phyloP scores from a whole-genome alignment of 2,797 vertebrate genomes.

The Rhadinocentrus ornatus region DNA sequence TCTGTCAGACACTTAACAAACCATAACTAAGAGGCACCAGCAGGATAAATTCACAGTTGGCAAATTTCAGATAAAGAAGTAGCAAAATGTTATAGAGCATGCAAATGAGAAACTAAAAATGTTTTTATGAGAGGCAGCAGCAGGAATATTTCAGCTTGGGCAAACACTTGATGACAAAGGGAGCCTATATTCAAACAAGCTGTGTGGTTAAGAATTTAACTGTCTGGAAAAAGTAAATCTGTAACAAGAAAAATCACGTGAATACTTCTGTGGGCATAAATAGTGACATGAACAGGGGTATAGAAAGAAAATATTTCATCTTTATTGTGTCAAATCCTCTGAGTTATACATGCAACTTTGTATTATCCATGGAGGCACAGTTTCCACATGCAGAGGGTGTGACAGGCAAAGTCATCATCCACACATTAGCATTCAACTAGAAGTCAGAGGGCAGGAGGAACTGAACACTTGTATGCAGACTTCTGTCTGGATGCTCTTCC shows the following conservation, averaged over 20 bases:
- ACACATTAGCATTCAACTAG: conserved; percentile 73
- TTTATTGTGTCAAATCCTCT: conserved; percentile 62
- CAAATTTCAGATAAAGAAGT: conserved; percentile 70
- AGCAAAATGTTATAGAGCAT: conserved; percentile 80
- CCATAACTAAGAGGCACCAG: conserved; percentile 45
- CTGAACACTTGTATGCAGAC: conserved; percentile 61
- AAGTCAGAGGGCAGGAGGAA: conserved; percentile 66
- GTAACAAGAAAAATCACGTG: conserved; percentile 32
- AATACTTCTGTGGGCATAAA: conserved; percentile 34
- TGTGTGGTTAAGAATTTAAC: conserved; percentile 38
- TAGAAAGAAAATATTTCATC: conserved; percentile 51
- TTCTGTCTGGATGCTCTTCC: conserved; percentile 45
- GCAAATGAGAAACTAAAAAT: conserved; percentile 81
- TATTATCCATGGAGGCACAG: conserved; percentile 71
- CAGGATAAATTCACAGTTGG: conserved; percentile 42
- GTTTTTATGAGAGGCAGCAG: conserved; percentile 73
- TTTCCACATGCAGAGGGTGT: conserved; percentile 80
- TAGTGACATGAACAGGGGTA: conserved; percentile 36
- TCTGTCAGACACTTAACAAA: conserved; percentile 46
- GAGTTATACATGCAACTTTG: conserved; percentile 82
- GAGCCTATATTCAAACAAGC: conserved; percentile 44
- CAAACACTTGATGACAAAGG: conserved; percentile 51
- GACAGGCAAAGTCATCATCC: conserved; percentile 77
- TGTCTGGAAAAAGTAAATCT: conserved; percentile 42
- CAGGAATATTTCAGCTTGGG: conserved; percentile 52